phyloP scores from a whole-genome alignment of 2,888 invertebrate species.

The Xestia rhomboidea region DNA sequence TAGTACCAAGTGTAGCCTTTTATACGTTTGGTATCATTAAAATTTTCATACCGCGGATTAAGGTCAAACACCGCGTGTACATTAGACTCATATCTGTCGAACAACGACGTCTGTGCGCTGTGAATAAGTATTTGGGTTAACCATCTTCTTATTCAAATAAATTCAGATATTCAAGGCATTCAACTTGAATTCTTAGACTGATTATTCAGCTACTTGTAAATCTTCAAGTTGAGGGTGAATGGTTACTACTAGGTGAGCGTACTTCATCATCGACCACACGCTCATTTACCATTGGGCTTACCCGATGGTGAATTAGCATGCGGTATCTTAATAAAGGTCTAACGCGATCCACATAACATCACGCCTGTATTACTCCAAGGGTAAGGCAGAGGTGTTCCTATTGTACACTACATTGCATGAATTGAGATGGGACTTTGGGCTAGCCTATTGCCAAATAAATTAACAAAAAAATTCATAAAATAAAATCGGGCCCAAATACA shows the following conservation, averaged over 20 bases:
- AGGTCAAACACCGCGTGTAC: slow-evolving; percentile 44
- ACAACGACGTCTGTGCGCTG: slow-evolving; percentile 27
- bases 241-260: neutral
- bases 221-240: neutral
- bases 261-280: too few species aligned
- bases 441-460: too few species aligned
- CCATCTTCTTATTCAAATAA: slow-evolving; percentile 34
- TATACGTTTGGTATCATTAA: slow-evolving; percentile 35
- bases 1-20: neutral
- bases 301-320: too few species aligned
- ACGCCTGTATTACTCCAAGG: neutral
- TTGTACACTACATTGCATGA: neutral
- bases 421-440: neutral
- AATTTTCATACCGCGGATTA: slow-evolving; percentile 47
- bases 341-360: neutral
- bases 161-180: slow-evolving; percentile 23
- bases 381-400: neutral
- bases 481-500: neutral
- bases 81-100: slow-evolving; percentile 17
- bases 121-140: slow-evolving; percentile 46
- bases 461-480: too few species aligned
- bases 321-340: too few species aligned
- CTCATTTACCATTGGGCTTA: neutral
- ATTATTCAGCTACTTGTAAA: slow-evolving; percentile 26
- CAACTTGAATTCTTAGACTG: slow-evolving; percentile 18